A percentile compares a stretch with the other conserved stretches of the same genome.
Conservation (phyloP, 2,113 vertebrate species). For the Pseudorhombus dupliciocellatus region DNA sequence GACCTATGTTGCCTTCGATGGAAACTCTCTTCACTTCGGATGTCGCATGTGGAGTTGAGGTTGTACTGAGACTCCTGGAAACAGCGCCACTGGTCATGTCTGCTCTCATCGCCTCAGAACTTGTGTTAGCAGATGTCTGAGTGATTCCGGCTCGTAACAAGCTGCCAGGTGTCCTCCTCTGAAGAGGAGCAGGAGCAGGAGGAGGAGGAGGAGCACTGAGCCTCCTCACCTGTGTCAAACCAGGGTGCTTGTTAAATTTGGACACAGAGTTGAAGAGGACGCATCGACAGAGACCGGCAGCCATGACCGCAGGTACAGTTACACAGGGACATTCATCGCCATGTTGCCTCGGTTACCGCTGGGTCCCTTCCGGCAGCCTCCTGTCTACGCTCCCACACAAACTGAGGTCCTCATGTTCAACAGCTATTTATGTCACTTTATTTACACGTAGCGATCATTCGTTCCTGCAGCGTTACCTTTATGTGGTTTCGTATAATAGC, state of each 20-base stretch:
- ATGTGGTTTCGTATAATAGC: not conserved
- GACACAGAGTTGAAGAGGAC: not conserved
- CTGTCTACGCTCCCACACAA: too few relatives aligned
- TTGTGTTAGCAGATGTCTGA: not conserved
- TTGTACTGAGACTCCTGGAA: conserved; percentile 2
- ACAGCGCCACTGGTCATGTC: not conserved
- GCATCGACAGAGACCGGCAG: not conserved
- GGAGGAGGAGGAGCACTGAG: not conserved
- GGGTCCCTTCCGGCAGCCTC: too few relatives aligned
- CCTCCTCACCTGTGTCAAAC: conserved; percentile 9
- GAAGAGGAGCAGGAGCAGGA: not conserved
- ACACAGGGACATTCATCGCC: not conserved
- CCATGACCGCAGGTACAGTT: conserved; percentile 16
- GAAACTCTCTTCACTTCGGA: conserved; percentile 77
- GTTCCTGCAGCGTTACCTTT: not conserved
- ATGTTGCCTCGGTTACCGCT: too few relatives aligned
- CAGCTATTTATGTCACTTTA: too few relatives aligned
- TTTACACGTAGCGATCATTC: too few relatives aligned
- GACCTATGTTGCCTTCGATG: conserved; percentile 84
- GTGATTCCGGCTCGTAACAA: not conserved
- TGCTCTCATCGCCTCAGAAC: not conserved
- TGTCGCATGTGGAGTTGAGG: not conserved
- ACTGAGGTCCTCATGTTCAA: too few relatives aligned
- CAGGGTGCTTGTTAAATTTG: not conserved
- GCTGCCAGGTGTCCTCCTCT: not conserved